These are phyloP conservation scores for Sphyrna mokarran DNA, from an alignment of 2,113 vertebrate genomes.

Conservation along the genomic window DNA sequence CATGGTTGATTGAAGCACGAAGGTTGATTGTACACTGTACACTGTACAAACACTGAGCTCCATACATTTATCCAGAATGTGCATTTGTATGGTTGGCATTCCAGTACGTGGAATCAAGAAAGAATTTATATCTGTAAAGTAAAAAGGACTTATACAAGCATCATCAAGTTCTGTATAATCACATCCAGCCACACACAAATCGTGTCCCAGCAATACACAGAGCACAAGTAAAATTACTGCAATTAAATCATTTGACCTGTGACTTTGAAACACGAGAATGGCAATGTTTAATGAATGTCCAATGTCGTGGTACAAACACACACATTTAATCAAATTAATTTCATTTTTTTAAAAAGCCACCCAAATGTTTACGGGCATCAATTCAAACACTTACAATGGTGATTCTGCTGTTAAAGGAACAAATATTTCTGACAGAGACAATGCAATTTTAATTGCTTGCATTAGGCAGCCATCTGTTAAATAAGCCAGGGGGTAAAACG, in stretches of 20 bases:
- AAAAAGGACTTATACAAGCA: background rate
- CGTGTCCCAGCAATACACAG: background rate
- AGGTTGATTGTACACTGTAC: no score
- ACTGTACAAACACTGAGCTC: background rate
- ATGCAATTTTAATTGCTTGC: constrained; percentile 68
- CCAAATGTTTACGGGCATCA: constrained; percentile 58
- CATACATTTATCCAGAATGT: background rate
- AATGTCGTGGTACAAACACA: background rate
- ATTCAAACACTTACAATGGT: constrained; percentile 50
- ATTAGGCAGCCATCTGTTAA: constrained; percentile 77
- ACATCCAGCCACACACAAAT: background rate
- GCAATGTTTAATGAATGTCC: background rate
- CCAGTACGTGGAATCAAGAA: background rate
- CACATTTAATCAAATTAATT: background rate
- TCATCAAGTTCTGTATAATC: background rate
- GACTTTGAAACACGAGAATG: background rate
- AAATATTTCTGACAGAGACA: constrained; percentile 18
- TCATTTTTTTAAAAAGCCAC: background rate
- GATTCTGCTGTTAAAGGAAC: background rate
- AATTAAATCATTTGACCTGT: background rate
- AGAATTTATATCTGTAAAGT: background rate
- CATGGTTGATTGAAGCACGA: background rate
- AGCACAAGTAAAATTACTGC: background rate
- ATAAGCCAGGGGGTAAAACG: constrained; percentile 51
- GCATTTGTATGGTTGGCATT: background rate